A percentile compares a stretch with the other conserved stretches of the same genome.
Conservation (phyloP, 2,888 invertebrate genomes). For the Galerucella nymphaeae region DNA sequence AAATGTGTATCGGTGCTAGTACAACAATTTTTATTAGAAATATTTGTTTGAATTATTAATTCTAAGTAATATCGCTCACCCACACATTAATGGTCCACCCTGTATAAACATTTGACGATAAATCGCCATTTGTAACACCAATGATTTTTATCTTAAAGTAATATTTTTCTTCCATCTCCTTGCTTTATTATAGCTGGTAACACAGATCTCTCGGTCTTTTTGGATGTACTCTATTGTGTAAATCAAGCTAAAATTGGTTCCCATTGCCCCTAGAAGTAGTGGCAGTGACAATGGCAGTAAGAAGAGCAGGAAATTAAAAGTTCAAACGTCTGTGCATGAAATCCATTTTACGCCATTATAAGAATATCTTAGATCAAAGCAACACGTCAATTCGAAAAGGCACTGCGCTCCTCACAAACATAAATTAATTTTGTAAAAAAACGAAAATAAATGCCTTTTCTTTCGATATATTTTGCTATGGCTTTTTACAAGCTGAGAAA, state of each 20-base stretch:
- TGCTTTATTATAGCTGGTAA: too few relatives aligned
- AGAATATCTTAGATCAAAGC: slow-evolving; percentile 50
- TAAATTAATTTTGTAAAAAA: slow-evolving; percentile 37
- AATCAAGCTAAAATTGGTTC: background rate
- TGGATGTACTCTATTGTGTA: background rate
- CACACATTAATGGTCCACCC: too few relatives aligned
- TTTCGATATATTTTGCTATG: background rate
- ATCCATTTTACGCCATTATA: slow-evolving; percentile 50
- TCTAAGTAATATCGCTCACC: too few relatives aligned
- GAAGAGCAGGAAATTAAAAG: slow-evolving; percentile 60
- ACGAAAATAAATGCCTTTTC: background rate
- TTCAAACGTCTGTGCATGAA: slow-evolving; percentile 57
- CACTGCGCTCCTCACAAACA: slow-evolving; percentile 29
- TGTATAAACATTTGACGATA: too few relatives aligned
- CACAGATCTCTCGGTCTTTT: background rate
- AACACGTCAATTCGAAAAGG: slow-evolving; percentile 40
- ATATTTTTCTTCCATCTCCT: too few relatives aligned
- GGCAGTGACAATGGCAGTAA: slow-evolving; percentile 49
- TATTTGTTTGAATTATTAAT: too few relatives aligned
- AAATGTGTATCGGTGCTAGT: too few relatives aligned
- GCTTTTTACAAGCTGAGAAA: background rate
- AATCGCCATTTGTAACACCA: too few relatives aligned
- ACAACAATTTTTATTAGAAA: too few relatives aligned
- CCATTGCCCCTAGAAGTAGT: slow-evolving; percentile 26
- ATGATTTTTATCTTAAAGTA: too few relatives aligned